phyloP scores from a whole-genome alignment of 2,888 invertebrate species.

The Gisinianus flammeolus region DNA sequence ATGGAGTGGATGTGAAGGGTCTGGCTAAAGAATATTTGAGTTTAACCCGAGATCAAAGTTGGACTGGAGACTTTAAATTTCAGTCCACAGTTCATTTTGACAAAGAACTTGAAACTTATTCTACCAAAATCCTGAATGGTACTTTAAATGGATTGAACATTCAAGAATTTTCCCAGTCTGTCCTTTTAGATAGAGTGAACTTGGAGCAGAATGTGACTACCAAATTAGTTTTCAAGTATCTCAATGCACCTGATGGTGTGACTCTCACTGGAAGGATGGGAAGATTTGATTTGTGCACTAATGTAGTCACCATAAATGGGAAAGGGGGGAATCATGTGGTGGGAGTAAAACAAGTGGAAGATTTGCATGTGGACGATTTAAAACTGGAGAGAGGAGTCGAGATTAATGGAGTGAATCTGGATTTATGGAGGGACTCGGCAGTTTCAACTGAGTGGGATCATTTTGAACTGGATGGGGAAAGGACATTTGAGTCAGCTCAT shows the following conservation, averaged over 20 bases:
- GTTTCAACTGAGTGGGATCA: slow-evolving; percentile 13
- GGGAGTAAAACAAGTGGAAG: slow-evolving; percentile 29
- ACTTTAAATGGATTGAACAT: slow-evolving; percentile 47
- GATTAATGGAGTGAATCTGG: slow-evolving; percentile 45
- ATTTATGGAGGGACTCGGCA: slow-evolving; percentile 43
- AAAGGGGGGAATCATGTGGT: slow-evolving; percentile 31
- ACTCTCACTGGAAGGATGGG: slow-evolving; percentile 16
- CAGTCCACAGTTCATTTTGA: slow-evolving; percentile 14
- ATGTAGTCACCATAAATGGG: slow-evolving; percentile 44
- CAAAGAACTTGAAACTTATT: slow-evolving; percentile 17
- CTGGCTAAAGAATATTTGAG: slow-evolving; percentile 46
- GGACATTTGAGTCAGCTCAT: slow-evolving; percentile 17
- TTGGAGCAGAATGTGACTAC: slow-evolving; percentile 1
- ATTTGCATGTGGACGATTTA: slow-evolving; percentile 23
- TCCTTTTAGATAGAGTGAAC: slow-evolving; percentile 41
- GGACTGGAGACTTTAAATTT: slow-evolving; percentile 45
- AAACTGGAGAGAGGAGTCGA: slow-evolving; percentile 7
- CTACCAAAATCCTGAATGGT: slow-evolving; percentile 26
- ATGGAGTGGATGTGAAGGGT: slow-evolving; percentile 41
- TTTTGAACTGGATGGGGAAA: slow-evolving; percentile 18
- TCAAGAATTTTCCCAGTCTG: slow-evolving; percentile 29
- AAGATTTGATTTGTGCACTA: slow-evolving; percentile 32
- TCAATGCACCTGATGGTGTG: background rate
- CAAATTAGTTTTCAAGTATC: slow-evolving; percentile 13
- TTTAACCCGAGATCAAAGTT: slow-evolving; percentile 41